Base-by-base conservation (phyloP, 2,888 invertebrate species). In the Blastobasis adustella region DNA sequence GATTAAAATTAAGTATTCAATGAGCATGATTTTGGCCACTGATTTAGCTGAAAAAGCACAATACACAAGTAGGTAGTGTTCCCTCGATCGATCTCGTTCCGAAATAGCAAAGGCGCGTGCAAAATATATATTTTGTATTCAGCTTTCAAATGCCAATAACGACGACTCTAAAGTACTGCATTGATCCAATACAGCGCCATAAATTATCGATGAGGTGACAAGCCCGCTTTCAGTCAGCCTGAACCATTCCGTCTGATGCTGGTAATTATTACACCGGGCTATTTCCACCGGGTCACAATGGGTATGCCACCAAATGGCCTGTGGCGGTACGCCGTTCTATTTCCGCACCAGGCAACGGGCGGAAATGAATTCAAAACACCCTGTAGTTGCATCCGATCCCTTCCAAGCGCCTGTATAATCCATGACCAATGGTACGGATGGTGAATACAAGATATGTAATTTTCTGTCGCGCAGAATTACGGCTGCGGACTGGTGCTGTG, bases 361-460 rank as follows among this genome's bases (percentile, higher is more conserved):
- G 82, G 82, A 82, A 82, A 83, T 84, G 76, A 76, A 84, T 82
- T 83, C 79, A 80, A 81, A 83, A 83, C 76, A 82, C 76, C 74
- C 76, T 68, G 67, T 66, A 73, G 71, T 65, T 60, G 69, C 67
- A 76, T 76, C 76, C 71, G 74, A 80, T 76, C 75, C 71, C 73
- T 67, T 69, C 60, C 59, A 56, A 57, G 54, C 62, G 60, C 23
- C 62, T 60, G 69, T 67, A 67, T 61, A 59, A 65, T 58, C 58
- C 56, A 54, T 56, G 54, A 59, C 53, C 55, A 49, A 55, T 59
- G 60, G 54, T 60, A 60, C 60, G 63, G 59, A 60, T 54, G 51
- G 55, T 42, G 45, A 50, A 51, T 49, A 46, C 49, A 46, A 23
- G 37, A 51, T 45, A n/a, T 49, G 42, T 48, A 45, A 46, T 54